Evolutionary conservation across 2,797 vertebrate genomes (phyloP), one percentile per base, ranked within the genome.

Genomic region (Phataginus tetradactyla): DNA sequence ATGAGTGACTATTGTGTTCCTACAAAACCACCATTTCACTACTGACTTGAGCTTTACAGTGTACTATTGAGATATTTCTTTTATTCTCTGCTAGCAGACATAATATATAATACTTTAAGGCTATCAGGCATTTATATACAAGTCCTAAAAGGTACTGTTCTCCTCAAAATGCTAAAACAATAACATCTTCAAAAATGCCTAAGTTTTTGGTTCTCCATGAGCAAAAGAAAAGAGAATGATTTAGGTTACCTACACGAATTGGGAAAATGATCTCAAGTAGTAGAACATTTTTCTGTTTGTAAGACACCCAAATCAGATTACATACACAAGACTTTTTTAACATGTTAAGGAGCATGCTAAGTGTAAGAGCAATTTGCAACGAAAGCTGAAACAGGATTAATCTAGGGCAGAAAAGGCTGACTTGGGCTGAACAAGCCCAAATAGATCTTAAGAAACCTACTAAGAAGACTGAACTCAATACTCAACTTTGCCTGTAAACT

Each of bases 231-330:
- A 78, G 34, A 77, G 74, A 61, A 74, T 91, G 96, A 95, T 53
- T 83, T 78, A 90, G 95, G 97, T 96, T 94, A 91, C 85, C 20
- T 11, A 57, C 74, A 69, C 12, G 49, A 80, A 32, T 27, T 37
- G 77, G 78, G 61, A 96, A 96, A 92, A 72, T 32, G 86, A 95
- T 95, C 95, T 74, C 77, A 90, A 91, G 57, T 23, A 91, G 83
- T 32, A 85, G 90, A 80, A 95, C 57, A 88, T 95, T 95, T 95
- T 92, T 97, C 81, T 91, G 85, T 79, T 37, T 27, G 90, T 61
- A 97, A 96, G 59, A 53, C 78, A 86, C 96, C 91, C 86, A 72
- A 86, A 92, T 97, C 96, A 97, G 96, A 97, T 97, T 95, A 94
- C 74, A 92, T 25, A 80, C 74, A 97, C 85, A 71, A 88, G 78